These are phyloP conservation scores for Mycteria americana DNA, from an alignment of 2,797 vertebrate genomes.

Conservation along the genomic window DNA sequence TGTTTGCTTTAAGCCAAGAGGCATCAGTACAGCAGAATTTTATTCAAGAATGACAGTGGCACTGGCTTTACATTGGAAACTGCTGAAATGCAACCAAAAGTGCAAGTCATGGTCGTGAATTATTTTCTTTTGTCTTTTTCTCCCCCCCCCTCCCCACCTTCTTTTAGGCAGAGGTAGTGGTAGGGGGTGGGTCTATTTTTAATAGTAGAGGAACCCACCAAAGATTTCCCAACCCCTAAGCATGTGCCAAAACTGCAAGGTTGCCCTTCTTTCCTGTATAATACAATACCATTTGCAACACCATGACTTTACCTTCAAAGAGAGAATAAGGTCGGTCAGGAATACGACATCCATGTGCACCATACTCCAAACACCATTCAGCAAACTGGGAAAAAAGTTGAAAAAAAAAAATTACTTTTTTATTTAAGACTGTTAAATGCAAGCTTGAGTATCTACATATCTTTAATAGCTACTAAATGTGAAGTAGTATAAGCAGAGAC, in stretches of 20 bases:
- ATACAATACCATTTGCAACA: background rate
- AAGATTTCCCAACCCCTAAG: background rate
- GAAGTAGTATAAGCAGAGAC: background rate
- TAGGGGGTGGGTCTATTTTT: background rate
- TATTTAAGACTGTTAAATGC: background rate
- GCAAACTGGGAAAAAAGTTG: constrained; percentile 82
- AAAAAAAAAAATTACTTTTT: background rate
- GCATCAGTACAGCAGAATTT: background rate
- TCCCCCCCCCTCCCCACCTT: rapidly evolving
- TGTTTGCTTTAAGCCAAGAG: background rate
- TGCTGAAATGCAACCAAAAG: background rate
- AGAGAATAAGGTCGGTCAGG: constrained; percentile 96
- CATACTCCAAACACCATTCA: constrained; percentile 97
- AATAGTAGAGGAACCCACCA: background rate
- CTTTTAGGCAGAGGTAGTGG: background rate
- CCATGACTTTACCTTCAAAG: constrained; percentile 91
- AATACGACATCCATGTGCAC: constrained; percentile 94
- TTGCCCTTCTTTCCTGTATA: background rate
- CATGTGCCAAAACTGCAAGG: background rate
- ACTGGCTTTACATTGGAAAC: background rate
- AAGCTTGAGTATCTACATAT: background rate
- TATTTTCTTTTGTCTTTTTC: background rate
- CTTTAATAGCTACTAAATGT: background rate
- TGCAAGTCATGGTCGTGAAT: background rate
- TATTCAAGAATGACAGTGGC: background rate